Evolutionary conservation across 2,113 vertebrate genomes (phyloP).

Genomic region (Phrynosoma blainvillii): DNA sequence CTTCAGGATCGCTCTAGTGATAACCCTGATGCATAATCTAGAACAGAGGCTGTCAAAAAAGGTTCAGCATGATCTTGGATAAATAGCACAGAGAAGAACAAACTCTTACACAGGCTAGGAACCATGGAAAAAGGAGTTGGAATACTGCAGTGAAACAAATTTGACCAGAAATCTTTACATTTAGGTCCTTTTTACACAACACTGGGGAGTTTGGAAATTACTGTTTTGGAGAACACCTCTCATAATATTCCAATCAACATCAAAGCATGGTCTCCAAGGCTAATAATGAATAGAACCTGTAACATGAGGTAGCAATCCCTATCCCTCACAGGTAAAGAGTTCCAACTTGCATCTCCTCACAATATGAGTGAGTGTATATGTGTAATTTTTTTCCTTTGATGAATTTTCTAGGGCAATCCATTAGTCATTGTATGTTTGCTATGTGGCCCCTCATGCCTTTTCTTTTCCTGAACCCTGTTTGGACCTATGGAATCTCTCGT

Average conservation of each 20-base stretch:
- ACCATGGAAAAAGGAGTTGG: background rate
- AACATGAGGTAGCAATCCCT: background rate
- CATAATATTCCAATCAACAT: too few species aligned
- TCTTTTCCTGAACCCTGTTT: too few species aligned
- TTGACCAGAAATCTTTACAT: background rate
- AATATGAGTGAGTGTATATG: too few species aligned
- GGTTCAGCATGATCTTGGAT: constrained; percentile 6
- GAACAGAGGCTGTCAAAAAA: constrained; percentile 13
- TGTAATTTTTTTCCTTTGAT: too few species aligned
- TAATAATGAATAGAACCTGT: background rate
- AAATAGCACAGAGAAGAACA: constrained; percentile 10
- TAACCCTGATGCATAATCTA: constrained; percentile 17
- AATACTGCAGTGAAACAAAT: background rate
- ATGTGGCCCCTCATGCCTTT: too few species aligned
- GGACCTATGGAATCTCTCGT: too few species aligned
- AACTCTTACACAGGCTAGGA: background rate
- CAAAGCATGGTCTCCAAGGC: background rate
- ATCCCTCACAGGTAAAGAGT: background rate
- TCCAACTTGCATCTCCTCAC: background rate
- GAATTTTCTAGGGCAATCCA: too few species aligned
- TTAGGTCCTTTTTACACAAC: background rate
- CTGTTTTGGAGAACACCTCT: too few species aligned
- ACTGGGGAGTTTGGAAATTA: too few species aligned
- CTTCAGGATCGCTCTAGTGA: background rate
- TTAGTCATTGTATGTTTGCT: too few species aligned